Evolutionary conservation across 1,140 invertebrate genomes (phyloP).

Genomic region (Chironomus striatipennis): DNA sequence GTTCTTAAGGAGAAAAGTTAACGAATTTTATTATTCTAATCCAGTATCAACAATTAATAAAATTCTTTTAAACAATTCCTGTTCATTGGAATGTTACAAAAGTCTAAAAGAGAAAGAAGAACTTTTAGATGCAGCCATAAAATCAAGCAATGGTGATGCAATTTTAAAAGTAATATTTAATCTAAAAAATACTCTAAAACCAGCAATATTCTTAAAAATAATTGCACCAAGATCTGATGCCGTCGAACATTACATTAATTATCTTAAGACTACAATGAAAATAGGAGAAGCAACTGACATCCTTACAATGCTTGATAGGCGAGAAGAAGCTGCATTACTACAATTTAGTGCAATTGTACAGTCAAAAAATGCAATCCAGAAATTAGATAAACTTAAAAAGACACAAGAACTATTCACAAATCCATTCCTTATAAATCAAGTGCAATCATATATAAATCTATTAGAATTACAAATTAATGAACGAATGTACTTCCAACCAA

Average conservation of each 20-base stretch:
- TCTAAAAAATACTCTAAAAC: constrained; percentile 46
- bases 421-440: neutral
- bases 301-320: constrained; percentile 47
- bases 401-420: neutral
- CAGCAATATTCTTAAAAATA: constrained; percentile 44
- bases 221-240: constrained; percentile 43
- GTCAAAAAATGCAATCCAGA: neutral
- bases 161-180: constrained; percentile 49
- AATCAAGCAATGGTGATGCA: constrained; percentile 48
- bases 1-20: constrained; percentile 31
- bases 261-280: constrained; percentile 43
- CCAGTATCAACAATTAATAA: constrained; percentile 40
- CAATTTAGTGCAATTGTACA: neutral
- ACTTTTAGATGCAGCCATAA: constrained; percentile 45
- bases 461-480: constrained; percentile 6
- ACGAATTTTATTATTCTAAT: constrained; percentile 35
- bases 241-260: constrained; percentile 48
- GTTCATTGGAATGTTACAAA: constrained; percentile 44
- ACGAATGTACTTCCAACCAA: neutral
- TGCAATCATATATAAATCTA: neutral
- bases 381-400: neutral
- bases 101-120: constrained; percentile 48
- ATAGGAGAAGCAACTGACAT: constrained; percentile 44
- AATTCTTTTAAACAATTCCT: constrained; percentile 42
- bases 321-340: constrained; percentile 42